Conservation (phyloP, 2,888 invertebrate species). For the Morinoia aosen region DNA sequence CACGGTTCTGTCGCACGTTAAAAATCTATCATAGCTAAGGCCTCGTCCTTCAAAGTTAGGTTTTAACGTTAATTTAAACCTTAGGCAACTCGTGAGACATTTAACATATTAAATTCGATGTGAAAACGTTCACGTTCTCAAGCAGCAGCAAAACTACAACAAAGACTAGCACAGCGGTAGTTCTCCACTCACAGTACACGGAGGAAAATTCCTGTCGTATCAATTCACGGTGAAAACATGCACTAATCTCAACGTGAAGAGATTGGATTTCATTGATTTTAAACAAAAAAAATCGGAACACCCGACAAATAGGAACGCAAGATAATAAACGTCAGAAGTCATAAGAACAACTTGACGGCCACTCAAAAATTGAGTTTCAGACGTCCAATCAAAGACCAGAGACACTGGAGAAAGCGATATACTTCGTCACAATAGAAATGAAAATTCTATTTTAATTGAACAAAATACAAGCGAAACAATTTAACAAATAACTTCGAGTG, state of each 20-base stretch:
- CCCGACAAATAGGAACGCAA: no score
- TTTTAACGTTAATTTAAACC: background rate
- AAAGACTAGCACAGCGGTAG: background rate
- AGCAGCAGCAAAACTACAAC: background rate
- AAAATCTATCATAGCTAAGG: background rate
- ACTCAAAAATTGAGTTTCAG: no score
- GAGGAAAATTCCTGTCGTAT: background rate
- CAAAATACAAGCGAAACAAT: background rate
- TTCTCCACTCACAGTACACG: background rate
- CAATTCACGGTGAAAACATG: background rate
- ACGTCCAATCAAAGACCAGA: no score
- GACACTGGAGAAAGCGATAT: no score
- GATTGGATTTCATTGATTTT: background rate
- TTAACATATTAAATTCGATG: background rate
- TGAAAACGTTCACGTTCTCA: background rate
- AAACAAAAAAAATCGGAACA: background rate
- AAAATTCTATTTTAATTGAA: background rate
- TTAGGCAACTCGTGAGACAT: background rate
- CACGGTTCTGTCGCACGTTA: background rate
- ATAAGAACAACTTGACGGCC: no score
- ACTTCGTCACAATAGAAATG: no score
- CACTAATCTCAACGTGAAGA: background rate
- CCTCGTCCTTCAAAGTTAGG: background rate
- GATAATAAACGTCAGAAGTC: no score
- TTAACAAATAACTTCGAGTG: background rate